phyloP scores from a whole-genome alignment of 2,797 vertebrate genomes.

The Leptodactylus fallax region DNA sequence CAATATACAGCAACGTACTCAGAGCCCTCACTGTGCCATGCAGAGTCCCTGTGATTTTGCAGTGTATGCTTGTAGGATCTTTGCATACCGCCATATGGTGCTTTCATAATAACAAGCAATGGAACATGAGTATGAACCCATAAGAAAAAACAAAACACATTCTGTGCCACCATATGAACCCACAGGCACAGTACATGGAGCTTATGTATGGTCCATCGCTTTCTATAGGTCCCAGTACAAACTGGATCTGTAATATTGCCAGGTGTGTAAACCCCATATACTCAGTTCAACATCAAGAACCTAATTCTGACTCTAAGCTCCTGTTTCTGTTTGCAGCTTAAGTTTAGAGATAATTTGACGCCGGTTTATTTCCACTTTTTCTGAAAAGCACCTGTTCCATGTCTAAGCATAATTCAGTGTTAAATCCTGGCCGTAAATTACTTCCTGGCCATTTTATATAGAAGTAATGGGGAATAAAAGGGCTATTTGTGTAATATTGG shows the following conservation, averaged over 20 bases:
- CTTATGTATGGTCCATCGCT: too few relatives aligned
- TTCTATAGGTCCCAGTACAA: background rate
- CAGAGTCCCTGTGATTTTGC: too few relatives aligned
- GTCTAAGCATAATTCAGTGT: conserved; percentile 59
- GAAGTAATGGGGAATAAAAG: conserved; percentile 64
- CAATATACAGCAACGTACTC: too few relatives aligned
- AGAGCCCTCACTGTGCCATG: too few relatives aligned
- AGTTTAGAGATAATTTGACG: conserved; percentile 49
- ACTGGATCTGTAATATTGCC: background rate
- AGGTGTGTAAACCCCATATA: background rate
- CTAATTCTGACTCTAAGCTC: background rate
- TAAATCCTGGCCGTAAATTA: conserved; percentile 60
- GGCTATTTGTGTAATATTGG: conserved; percentile 63
- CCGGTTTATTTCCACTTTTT: conserved; percentile 32
- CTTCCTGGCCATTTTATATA: conserved; percentile 56
- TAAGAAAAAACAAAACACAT: too few relatives aligned
- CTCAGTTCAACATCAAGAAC: background rate
- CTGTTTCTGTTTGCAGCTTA: conserved; percentile 6
- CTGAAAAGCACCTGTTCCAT: conserved; percentile 34
- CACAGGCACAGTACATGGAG: too few relatives aligned
- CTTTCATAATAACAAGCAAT: too few relatives aligned
- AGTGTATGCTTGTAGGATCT: too few relatives aligned
- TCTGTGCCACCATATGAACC: too few relatives aligned
- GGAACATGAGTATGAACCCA: too few relatives aligned
- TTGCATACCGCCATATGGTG: too few relatives aligned